These are phyloP conservation scores for Spea hammondii DNA, from an alignment of 2,797 vertebrate species.

Conservation along the genomic window DNA sequence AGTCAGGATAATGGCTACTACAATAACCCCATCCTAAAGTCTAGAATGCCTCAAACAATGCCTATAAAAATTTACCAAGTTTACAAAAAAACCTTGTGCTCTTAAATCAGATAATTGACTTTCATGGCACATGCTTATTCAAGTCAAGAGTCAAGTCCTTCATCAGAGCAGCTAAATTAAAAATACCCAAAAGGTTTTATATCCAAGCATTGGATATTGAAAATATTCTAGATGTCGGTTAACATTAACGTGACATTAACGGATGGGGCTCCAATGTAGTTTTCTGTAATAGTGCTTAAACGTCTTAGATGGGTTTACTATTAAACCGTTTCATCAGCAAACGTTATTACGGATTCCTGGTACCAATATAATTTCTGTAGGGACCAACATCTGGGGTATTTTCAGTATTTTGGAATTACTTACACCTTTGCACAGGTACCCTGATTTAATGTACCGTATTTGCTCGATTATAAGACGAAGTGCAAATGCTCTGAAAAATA, in stretches of 20 bases:
- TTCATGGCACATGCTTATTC: slow-evolving; percentile 8
- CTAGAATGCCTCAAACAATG: too few species aligned
- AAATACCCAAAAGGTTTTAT: slow-evolving; percentile 7
- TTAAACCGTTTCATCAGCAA: too few species aligned
- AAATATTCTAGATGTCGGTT: slow-evolving; percentile 5
- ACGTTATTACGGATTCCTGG: too few species aligned
- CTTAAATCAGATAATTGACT: slow-evolving; percentile 4
- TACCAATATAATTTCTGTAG: too few species aligned
- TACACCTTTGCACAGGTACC: too few species aligned
- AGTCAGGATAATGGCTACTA: too few species aligned
- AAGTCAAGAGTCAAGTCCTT: slow-evolving; percentile 12
- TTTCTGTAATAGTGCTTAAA: neutral
- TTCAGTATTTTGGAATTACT: too few species aligned
- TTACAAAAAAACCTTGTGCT: neutral
- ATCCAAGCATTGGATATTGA: slow-evolving; percentile 4
- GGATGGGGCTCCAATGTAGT: neutral
- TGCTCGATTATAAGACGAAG: too few species aligned
- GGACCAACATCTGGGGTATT: too few species aligned
- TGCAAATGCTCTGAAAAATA: too few species aligned
- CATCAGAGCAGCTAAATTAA: slow-evolving; percentile 7
- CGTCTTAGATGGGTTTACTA: neutral
- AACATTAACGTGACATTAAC: neutral
- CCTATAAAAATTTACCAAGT: neutral
- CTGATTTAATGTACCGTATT: too few species aligned
- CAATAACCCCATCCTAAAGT: too few species aligned